Percentiles rank a stretch among this genome's conserved stretches.
phyloP scores from a whole-genome alignment of 2,888 invertebrate species.

The Diloba caeruleocephala region DNA sequence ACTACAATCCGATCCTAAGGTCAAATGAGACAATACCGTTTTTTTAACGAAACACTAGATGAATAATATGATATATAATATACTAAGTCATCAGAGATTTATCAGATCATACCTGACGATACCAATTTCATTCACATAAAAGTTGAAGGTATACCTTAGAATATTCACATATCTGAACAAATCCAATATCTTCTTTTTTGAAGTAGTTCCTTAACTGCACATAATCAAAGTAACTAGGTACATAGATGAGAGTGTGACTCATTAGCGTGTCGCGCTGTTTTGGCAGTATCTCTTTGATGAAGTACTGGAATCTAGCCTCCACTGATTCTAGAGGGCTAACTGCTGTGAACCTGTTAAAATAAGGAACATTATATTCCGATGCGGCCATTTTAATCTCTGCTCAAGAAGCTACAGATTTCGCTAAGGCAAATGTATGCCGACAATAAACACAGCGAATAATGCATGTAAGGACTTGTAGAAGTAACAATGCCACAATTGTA shows the following conservation, averaged over 20 bases:
- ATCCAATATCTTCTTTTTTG: constrained; percentile 95
- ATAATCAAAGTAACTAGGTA: constrained; percentile 99
- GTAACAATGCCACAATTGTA: too few relatives aligned
- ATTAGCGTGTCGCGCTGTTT: constrained; percentile 93
- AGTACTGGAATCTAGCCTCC: constrained; percentile 95
- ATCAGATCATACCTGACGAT: too few relatives aligned
- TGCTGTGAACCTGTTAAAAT: constrained; percentile 90
- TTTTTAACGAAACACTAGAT: too few relatives aligned
- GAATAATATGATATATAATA: too few relatives aligned
- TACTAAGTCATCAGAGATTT: too few relatives aligned
- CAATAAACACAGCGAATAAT: too few relatives aligned
- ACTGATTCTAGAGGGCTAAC: constrained; percentile 90
- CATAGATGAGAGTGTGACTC: constrained; percentile 96
- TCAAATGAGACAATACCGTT: too few relatives aligned
- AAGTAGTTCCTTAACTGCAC: constrained; percentile 97
- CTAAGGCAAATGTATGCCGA: too few relatives aligned
- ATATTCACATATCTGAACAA: constrained; percentile 98
- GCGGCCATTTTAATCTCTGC: too few relatives aligned
- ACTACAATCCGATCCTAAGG: too few relatives aligned
- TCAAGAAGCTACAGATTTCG: too few relatives aligned
- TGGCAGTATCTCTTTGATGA: constrained; percentile 94
- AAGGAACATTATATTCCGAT: neutral
- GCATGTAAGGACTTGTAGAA: too few relatives aligned
- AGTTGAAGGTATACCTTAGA: constrained; percentile 89
- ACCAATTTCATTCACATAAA: neutral